phyloP scores from a whole-genome alignment of 2,888 invertebrate genomes.

The Machimus rusticus region DNA sequence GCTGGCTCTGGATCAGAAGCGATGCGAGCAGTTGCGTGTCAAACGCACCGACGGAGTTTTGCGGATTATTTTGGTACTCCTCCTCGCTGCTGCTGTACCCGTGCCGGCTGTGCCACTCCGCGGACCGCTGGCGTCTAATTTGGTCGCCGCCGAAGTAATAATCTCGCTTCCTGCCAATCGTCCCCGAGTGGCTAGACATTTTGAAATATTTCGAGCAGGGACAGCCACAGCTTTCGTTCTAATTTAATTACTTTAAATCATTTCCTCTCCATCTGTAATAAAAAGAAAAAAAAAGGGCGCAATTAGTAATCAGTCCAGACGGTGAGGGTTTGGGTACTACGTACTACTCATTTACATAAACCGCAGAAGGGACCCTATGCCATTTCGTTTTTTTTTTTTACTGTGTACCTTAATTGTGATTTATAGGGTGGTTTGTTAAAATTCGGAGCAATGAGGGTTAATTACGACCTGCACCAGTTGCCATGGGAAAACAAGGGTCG shows the following conservation, averaged over 20 bases:
- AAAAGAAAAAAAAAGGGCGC: background rate
- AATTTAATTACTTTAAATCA: background rate
- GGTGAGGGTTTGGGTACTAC: background rate
- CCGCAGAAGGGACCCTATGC: background rate
- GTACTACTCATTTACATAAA: background rate
- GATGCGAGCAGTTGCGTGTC: slow-evolving; percentile 69
- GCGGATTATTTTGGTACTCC: slow-evolving; percentile 65
- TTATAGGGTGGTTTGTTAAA: background rate
- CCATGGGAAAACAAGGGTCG: background rate
- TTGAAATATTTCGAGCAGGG: slow-evolving; percentile 43
- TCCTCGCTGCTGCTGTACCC: slow-evolving; percentile 68
- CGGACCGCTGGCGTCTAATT: slow-evolving; percentile 66
- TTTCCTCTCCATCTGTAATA: slow-evolving; percentile 21
- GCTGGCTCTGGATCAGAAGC: slow-evolving; percentile 68
- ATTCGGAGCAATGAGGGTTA: background rate
- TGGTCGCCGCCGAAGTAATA: slow-evolving; percentile 55
- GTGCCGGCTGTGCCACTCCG: slow-evolving; percentile 67
- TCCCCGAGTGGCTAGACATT: slow-evolving; percentile 63
- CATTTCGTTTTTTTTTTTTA: background rate
- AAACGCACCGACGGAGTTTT: slow-evolving; percentile 58
- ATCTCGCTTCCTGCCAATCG: slow-evolving; percentile 61
- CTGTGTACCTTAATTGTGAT: background rate
- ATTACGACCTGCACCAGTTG: background rate
- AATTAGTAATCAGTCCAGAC: background rate
- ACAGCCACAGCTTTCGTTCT: background rate